Evolutionary conservation across 1,140 invertebrate species (phyloP).

Genomic region (Melanaphis sacchari): DNA sequence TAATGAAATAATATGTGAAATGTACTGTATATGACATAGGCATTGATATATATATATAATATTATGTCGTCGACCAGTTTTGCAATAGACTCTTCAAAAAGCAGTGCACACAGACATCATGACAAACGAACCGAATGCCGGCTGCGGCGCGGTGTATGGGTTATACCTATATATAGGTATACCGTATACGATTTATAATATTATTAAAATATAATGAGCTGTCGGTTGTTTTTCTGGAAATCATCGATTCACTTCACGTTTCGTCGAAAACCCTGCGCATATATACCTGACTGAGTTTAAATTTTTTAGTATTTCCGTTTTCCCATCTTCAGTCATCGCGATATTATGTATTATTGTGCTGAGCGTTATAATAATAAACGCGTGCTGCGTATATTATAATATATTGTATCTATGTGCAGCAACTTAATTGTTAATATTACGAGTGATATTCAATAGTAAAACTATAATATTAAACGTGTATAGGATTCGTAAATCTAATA

Average conservation of each 20-base stretch:
- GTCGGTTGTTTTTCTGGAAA: not conserved
- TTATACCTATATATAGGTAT: constrained; percentile 6
- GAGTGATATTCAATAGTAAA: not conserved
- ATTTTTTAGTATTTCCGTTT: not conserved
- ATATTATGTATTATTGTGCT: not conserved
- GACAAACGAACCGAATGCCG: not conserved
- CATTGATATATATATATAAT: not conserved
- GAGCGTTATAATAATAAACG: too few relatives aligned
- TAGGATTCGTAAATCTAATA: not conserved
- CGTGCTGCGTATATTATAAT: not conserved
- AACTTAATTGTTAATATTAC: not conserved
- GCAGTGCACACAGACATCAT: not conserved
- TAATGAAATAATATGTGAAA: not conserved
- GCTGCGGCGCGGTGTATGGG: not conserved
- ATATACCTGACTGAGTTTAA: not conserved
- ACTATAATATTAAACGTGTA: not conserved
- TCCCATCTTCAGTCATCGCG: not conserved
- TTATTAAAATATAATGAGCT: constrained; percentile 12
- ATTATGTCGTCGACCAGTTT: constrained; percentile 6
- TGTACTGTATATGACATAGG: not conserved
- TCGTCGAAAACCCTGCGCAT: not conserved
- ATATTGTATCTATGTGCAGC: not conserved
- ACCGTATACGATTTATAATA: not conserved
- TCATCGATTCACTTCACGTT: constrained; percentile 10
- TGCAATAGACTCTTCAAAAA: not conserved